These are phyloP conservation scores for Melikaiella ostensackeni DNA, from an alignment of 2,888 invertebrate genomes.

Conservation along the genomic window DNA sequence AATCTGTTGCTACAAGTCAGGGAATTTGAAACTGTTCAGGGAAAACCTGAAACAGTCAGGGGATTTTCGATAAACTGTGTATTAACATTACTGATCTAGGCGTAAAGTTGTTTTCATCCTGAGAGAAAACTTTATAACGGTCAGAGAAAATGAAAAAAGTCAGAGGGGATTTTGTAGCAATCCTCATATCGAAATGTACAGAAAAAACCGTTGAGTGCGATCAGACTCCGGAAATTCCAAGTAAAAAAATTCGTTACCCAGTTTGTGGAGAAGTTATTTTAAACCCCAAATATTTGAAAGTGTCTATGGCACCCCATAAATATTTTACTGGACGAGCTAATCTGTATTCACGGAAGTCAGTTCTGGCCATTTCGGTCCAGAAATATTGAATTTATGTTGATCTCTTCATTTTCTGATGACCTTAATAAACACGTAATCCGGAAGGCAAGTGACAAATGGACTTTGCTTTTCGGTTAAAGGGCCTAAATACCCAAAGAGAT, in stretches of 20 bases:
- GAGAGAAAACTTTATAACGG: no score
- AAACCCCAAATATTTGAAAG: neutral
- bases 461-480: conserved; percentile 27
- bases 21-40: no score
- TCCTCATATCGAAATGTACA: neutral
- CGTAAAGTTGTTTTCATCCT: no score
- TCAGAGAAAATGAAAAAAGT: no score
- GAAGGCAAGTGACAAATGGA: conserved; percentile 6
- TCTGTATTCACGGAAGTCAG: neutral
- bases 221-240: neutral
- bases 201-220: neutral
- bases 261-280: neutral
- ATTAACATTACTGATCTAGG: no score
- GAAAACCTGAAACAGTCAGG: no score
- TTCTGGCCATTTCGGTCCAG: neutral
- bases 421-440: conserved; percentile 23
- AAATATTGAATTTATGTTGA: conserved; percentile 7
- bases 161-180: no score
- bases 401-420: conserved; percentile 19
- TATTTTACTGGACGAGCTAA: neutral
- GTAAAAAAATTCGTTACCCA: neutral
- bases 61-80: no score
- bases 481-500: neutral
- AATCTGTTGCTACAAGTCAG: no score
- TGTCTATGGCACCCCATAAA: neutral